Base-by-base conservation (phyloP, 1,140 invertebrate genomes). In the Physella acuta region DNA sequence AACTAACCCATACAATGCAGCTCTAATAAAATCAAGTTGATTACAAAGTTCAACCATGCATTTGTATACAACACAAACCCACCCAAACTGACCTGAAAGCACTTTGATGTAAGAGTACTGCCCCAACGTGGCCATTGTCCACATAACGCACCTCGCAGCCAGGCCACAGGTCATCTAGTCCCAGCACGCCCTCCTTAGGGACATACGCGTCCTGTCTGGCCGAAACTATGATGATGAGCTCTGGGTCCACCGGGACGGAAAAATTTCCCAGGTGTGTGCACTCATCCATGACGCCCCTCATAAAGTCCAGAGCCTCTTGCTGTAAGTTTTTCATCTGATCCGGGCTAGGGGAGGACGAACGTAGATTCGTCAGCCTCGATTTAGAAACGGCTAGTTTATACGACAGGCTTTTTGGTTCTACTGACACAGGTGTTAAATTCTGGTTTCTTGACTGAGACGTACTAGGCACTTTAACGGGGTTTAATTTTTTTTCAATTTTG, bases 281-380 rank as follows among this genome's bases (percentile, higher is more conserved):
- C 85, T 99, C 94, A 80, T 99, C 96, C 97, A 99, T 99, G 71
- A 99, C 91, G 0, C 95, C 95, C 31, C 92, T 87, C 97, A 99
- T 99, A 81, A 99, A 98, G 84, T 94, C 91, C 14, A 95, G 34
- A 0, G 76, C 74, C 49, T 80, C 76, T 17, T 71, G 49, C 39
- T 73, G 68, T 20, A 73, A 51, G 31, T 53, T 30, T 33, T 64
- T 64, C 62, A 64, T 8, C 3, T 64, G 39, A 5, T 64, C 62
- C 26, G 31, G 26, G 3, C 17, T 24, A 20, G 33, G 28, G 16
- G 28, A 1, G 2, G 62, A 52, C 11, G 60, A 49, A 26, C 20
- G 33, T 28, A 2, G 58, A 58, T 56, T 69, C 49, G 24, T 49
- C n/a, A 71, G 37, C 30, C 56, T 69, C 24, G 72, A 68, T 58